These are phyloP conservation scores for Hypanus sabinus DNA, from an alignment of 2,113 vertebrate species.

Conservation along the genomic window DNA sequence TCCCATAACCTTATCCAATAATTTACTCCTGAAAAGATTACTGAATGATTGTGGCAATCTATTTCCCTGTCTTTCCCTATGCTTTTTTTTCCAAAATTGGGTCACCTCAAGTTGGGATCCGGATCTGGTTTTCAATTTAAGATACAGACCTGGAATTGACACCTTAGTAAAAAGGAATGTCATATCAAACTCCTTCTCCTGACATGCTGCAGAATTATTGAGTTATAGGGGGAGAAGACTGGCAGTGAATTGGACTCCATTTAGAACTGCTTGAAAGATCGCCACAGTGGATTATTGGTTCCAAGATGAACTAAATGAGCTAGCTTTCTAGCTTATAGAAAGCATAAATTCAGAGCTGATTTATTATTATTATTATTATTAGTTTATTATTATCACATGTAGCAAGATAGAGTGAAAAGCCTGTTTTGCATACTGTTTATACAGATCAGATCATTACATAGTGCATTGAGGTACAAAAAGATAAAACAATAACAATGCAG, in stretches of 20 bases:
- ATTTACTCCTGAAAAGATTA: background rate
- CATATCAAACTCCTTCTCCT: background rate
- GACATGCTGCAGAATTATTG: background rate
- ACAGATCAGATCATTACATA: too few relatives aligned
- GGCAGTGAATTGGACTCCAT: background rate
- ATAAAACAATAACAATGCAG: too few relatives aligned
- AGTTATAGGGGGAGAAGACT: background rate
- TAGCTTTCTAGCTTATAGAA: background rate
- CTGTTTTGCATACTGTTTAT: too few relatives aligned
- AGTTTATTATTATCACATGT: too few relatives aligned
- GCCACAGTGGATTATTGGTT: background rate
- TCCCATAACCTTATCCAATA: background rate
- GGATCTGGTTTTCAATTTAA: constrained; percentile 7
- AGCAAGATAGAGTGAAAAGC: too few relatives aligned
- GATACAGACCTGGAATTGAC: constrained; percentile 8
- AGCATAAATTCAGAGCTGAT: background rate
- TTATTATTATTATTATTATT: background rate
- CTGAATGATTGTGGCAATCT: background rate
- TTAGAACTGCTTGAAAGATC: background rate
- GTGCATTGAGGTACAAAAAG: too few relatives aligned
- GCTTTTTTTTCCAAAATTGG: background rate
- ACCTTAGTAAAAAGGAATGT: background rate
- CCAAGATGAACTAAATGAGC: background rate
- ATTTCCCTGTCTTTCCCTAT: background rate
- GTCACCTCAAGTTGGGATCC: background rate